These are phyloP conservation scores for Gallinago undulata DNA, from an alignment of 2,113 vertebrate species.

Conservation along the genomic window DNA sequence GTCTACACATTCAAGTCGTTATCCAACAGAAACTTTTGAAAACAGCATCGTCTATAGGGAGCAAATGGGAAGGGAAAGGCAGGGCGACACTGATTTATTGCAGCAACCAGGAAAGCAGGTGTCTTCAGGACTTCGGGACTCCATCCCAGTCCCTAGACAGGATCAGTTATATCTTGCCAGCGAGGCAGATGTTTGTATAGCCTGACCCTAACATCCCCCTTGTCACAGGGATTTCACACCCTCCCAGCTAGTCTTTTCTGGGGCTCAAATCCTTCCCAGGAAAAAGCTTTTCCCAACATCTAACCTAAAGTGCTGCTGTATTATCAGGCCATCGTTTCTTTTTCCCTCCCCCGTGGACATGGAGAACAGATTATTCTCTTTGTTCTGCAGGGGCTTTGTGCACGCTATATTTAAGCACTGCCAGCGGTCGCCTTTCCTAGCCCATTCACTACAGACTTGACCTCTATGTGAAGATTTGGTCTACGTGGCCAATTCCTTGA, in stretches of 20 bases:
- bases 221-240: not conserved
- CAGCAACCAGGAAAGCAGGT: not conserved
- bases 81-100: not conserved
- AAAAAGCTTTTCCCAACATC: not conserved
- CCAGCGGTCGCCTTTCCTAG: not conserved
- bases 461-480: not conserved
- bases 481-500: not conserved
- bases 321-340: not conserved
- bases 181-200: not conserved
- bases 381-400: not conserved
- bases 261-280: not conserved
- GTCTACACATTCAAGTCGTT: not conserved
- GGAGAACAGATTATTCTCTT: not conserved
- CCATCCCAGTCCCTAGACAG: not conserved
- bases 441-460: not conserved
- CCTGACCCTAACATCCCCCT: not conserved
- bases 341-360: not conserved
- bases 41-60: not conserved
- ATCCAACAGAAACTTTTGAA: not conserved
- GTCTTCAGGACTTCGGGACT: not conserved
- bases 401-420: rapidly evolving
- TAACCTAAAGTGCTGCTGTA: not conserved
- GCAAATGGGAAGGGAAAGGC: not conserved
- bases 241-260: not conserved
- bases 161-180: not conserved